Conservation (phyloP, 1,140 invertebrate genomes). For the Cyphomyrmex costatus region DNA sequence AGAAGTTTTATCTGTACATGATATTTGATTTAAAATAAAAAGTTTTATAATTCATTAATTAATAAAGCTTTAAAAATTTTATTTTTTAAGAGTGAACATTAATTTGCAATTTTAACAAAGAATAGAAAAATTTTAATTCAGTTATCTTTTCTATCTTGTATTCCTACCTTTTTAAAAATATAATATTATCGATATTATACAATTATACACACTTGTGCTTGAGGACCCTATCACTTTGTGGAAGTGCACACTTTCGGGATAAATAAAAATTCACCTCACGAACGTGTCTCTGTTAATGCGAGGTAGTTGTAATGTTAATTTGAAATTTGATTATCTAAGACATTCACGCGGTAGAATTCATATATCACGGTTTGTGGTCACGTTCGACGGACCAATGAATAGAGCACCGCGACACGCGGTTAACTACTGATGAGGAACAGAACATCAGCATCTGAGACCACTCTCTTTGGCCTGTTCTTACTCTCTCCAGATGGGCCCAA, state of each 20-base stretch:
- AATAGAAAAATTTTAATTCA: background rate
- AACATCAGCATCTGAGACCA: conserved; percentile 77
- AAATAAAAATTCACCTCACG: conserved; percentile 31
- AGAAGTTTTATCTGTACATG: background rate
- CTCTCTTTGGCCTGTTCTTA: conserved; percentile 68
- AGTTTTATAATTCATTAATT: background rate
- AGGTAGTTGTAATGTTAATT: background rate
- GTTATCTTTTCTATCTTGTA: background rate
- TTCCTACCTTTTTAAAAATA: conserved; percentile 11
- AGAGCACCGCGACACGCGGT: conserved; percentile 74
- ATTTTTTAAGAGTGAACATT: no score
- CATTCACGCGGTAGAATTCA: background rate
- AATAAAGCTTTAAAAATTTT: no score
- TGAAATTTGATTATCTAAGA: conserved; percentile 26
- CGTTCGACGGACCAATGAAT: conserved; percentile 64
- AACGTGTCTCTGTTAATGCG: background rate
- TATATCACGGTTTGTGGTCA: conserved; percentile 6
- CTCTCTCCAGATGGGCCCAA: conserved; percentile 57
- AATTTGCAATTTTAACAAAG: no score
- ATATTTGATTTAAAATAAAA: conserved; percentile 1
- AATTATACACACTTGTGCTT: background rate
- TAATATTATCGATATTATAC: conserved; percentile 5
- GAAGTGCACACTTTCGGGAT: background rate
- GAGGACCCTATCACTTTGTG: background rate
- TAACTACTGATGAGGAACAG: conserved; percentile 83